These are phyloP conservation scores for Drosophila fulvimacula DNA, from an alignment of 2,888 invertebrate genomes.

Conservation along the genomic window DNA sequence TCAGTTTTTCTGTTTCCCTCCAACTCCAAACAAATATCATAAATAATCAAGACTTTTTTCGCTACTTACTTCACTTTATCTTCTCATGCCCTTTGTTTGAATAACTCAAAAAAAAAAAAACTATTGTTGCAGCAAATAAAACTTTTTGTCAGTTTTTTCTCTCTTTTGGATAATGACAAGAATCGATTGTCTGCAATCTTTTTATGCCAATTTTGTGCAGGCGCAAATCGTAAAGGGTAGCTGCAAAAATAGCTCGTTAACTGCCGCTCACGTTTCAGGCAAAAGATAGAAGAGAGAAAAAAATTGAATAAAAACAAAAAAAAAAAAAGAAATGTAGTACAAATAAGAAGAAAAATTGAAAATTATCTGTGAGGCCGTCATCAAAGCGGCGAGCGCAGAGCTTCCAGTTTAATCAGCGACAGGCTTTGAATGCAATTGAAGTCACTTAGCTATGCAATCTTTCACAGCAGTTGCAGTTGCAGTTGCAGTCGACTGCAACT, in stretches of 20 bases:
- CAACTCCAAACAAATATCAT: neutral
- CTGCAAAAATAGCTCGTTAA: conserved; percentile 62
- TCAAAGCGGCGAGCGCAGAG: conserved; percentile 65
- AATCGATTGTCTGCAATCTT: conserved; percentile 68
- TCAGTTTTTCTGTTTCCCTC: no score
- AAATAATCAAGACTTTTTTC: conserved; percentile 1
- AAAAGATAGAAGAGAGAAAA: conserved; percentile 12
- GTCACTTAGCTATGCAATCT: conserved; percentile 78
- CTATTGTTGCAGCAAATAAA: conserved; percentile 55
- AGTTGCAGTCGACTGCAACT: conserved; percentile 11
- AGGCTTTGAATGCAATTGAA: conserved; percentile 71
- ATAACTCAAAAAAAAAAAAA: conserved; percentile 35
- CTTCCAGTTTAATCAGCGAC: conserved; percentile 70
- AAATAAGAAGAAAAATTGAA: conserved; percentile 60
- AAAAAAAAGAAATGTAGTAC: conserved; percentile 14
- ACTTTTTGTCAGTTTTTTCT: conserved; percentile 13
- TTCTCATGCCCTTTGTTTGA: conserved; percentile 31
- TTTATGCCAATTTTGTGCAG: conserved; percentile 67
- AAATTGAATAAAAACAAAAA: neutral
- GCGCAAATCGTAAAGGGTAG: conserved; percentile 64
- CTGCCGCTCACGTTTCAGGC: conserved; percentile 71
- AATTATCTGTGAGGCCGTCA: conserved; percentile 69
- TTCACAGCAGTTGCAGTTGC: conserved; percentile 52
- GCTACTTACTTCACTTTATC: conserved; percentile 9
- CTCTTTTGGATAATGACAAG: conserved; percentile 52